These are phyloP conservation scores for Lucifuga dentata DNA, from an alignment of 2,113 vertebrate species.

Conservation along the genomic window DNA sequence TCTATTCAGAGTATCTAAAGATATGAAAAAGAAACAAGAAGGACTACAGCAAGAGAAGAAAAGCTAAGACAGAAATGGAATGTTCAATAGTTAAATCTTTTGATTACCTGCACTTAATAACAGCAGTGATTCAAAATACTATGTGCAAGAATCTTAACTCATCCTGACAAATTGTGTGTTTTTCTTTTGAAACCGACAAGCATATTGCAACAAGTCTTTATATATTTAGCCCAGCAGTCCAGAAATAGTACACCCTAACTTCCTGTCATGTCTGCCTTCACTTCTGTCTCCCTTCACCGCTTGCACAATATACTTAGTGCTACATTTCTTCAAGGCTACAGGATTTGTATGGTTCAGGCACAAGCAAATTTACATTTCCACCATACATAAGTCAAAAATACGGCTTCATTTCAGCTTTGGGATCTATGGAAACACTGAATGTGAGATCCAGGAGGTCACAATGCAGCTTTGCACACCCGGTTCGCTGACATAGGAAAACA, in stretches of 20 bases:
- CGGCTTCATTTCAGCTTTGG: neutral
- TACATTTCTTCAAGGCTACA: neutral
- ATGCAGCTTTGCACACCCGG: neutral
- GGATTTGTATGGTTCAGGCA: neutral
- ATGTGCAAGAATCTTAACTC: neutral
- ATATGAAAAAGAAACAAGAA: neutral
- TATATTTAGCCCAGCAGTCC: neutral
- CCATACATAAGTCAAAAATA: neutral
- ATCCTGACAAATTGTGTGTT: neutral
- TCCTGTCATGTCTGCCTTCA: slow-evolving; percentile 40
- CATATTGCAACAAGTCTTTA: neutral
- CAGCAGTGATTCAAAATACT: slow-evolving; percentile 1
- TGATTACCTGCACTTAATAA: neutral
- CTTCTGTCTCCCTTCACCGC: too few species aligned
- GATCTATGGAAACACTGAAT: neutral
- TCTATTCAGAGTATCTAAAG: slow-evolving; percentile 9
- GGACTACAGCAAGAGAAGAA: neutral
- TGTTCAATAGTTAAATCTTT: neutral
- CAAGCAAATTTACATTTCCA: neutral
- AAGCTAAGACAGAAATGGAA: neutral
- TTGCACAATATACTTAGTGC: neutral
- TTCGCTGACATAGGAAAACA: slow-evolving; percentile 1
- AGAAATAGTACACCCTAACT: slow-evolving; percentile 43
- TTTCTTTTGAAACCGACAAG: neutral
- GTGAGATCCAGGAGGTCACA: neutral